phyloP scores from a whole-genome alignment of 92 coral and sea anemone species.

The Palythoa heliodiscus region DNA sequence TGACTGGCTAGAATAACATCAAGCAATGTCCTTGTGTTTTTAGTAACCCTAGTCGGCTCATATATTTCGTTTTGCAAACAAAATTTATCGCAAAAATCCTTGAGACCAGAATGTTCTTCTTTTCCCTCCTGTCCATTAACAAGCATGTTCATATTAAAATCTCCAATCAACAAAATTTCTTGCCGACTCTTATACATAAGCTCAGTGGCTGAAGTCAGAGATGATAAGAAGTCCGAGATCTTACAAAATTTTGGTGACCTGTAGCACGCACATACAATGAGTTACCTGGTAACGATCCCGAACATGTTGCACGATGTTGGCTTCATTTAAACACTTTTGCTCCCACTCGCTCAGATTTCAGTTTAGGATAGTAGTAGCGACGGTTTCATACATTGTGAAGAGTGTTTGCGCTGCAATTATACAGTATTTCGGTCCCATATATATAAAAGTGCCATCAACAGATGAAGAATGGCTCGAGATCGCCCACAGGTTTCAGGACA shows the following conservation, averaged over 20 bases:
- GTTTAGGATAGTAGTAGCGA: neutral
- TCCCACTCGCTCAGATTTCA: no score
- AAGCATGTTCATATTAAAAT: slow-evolving; percentile 46
- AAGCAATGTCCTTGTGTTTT: slow-evolving; percentile 40
- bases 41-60: slow-evolving; percentile 64
- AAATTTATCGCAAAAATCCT: slow-evolving; percentile 48
- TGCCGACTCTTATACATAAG: neutral
- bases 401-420: slow-evolving; percentile 44
- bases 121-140: neutral
- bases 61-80: neutral
- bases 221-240: slow-evolving; percentile 48
- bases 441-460: slow-evolving; percentile 46
- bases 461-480: slow-evolving; percentile 55
- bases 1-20: slow-evolving; percentile 57
- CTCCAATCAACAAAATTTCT: neutral
- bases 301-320: no score
- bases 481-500: slow-evolving; percentile 46
- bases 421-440: slow-evolving; percentile 32
- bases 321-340: no score
- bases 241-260: slow-evolving; percentile 60
- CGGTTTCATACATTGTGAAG: slow-evolving; percentile 54
- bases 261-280: slow-evolving; percentile 63
- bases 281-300: no score
- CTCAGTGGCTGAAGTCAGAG: slow-evolving; percentile 16
- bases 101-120: neutral